Evolutionary conservation across 2,113 vertebrate species (phyloP), one percentile per base, ranked within the genome.

Genomic region (Salvelinus sp.): DNA sequence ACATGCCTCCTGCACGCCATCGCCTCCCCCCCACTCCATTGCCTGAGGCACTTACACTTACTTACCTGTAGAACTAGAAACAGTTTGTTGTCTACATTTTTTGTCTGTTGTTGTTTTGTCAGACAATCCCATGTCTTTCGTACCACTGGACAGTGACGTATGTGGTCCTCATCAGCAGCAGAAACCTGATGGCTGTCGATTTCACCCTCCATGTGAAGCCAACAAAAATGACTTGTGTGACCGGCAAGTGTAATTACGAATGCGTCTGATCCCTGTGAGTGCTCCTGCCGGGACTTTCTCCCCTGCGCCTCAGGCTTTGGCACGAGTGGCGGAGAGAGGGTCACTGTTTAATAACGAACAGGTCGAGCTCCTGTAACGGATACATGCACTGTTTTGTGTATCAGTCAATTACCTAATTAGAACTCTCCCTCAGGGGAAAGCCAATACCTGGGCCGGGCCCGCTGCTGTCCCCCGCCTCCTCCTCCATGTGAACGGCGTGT

Each of bases 361-460:
- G 93, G 91, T 93, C 88, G 86, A 84, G 90, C 85, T 50, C 89
- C 87, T 89, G 93, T 94, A 94, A 94, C 79, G 33, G 93, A 94
- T 94, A 94, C 93, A 89, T 87, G 89, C 92, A 94, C 93, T 94
- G 93, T 92, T 93, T 90, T 91, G 90, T 88, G 89, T 88, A 85
- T 91, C 92, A 91, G 91, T 94, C 93, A 94, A 93, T 94, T 93
- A 93, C 91, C 92, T 94, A 93, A 94, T 94, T 94, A 93, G 90
- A 92, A 87, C 82, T 57, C 76, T 93, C 93, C 93, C 91, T 87
- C 87, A 84, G 92, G 92, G 88, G 92, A 90, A 93, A 93, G 91
- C 81, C 86, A 92, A 93, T 93, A 92, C 91, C 82, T 86, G 72
- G 79, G 83, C 79, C 85, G 80, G 80, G 78, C 83, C 75, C 70